Evolutionary conservation across 2,797 vertebrate genomes (phyloP).

Genomic region (Ataeniobius toweri): DNA sequence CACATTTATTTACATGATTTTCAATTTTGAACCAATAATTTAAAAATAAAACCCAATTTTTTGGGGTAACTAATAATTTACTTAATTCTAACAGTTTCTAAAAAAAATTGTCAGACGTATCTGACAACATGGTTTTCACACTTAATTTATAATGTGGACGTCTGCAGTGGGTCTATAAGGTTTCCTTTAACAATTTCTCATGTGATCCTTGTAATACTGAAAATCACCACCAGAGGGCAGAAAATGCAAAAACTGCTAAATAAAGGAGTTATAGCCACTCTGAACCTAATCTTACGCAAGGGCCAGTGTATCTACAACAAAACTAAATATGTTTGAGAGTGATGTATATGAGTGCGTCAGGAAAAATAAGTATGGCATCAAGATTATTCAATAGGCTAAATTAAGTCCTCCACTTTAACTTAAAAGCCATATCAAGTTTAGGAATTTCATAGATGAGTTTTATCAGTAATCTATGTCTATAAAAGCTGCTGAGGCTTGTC

Average conservation of each 20-base stretch:
- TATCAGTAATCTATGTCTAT: neutral
- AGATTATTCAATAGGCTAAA: neutral
- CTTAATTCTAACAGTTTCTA: neutral
- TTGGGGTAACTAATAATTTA: neutral
- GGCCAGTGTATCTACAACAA: neutral
- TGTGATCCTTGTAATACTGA: neutral
- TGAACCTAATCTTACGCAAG: neutral
- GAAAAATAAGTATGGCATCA: neutral
- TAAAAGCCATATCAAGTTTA: neutral
- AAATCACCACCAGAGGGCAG: constrained; percentile 55
- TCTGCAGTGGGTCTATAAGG: neutral
- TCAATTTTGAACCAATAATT: neutral
- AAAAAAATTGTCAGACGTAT: neutral
- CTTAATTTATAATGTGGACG: neutral
- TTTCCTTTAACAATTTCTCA: neutral
- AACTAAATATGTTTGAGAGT: too few relatives aligned
- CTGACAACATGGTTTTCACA: too few relatives aligned
- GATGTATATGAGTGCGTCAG: neutral
- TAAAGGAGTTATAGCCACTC: neutral
- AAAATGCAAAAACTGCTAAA: constrained; percentile 32
- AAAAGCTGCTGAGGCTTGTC: constrained; percentile 19
- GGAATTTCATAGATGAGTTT: constrained; percentile 41
- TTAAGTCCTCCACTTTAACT: neutral
- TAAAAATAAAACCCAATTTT: neutral
- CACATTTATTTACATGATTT: neutral